phyloP scores from a whole-genome alignment of 1,140 invertebrate species.

The Ruditapes philippinarum region DNA sequence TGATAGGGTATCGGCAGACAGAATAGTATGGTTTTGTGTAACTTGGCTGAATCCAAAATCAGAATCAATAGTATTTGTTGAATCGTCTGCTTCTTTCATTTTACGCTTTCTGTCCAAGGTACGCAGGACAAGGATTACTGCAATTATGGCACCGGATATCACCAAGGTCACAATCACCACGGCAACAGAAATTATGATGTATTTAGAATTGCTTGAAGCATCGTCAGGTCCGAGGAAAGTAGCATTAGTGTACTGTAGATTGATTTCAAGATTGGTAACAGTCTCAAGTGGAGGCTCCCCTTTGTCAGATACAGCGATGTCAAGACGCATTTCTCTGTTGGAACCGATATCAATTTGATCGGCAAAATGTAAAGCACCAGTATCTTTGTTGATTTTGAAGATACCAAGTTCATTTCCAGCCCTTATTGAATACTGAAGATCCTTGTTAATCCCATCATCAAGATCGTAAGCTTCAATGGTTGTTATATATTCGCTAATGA shows the following conservation, averaged over 20 bases:
- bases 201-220: background rate
- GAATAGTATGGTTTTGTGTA: conserved; percentile 38
- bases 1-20: conserved; percentile 47
- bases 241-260: conserved; percentile 64
- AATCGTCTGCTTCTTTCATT: conserved; percentile 5
- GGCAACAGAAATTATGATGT: conserved; percentile 61
- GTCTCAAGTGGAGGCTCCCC: conserved; percentile 30
- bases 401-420: conserved; percentile 89
- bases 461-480: conserved; percentile 76
- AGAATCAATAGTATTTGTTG: conserved; percentile 1
- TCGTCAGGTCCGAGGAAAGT: background rate
- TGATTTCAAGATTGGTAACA: background rate
- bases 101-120: conserved; percentile 41
- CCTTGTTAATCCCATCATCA: conserved; percentile 74
- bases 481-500: conserved; percentile 50
- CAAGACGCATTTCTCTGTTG: conserved; percentile 24
- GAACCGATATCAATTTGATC: conserved; percentile 52
- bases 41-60: conserved; percentile 55
- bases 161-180: conserved; percentile 58
- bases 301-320: conserved; percentile 51
- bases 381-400: conserved; percentile 95
- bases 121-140: conserved; percentile 46
- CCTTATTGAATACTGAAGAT: conserved; percentile 73
- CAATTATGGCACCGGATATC: conserved; percentile 60
- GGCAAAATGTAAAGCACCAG: conserved; percentile 88